Conservation (phyloP, 1,140 invertebrate species). For the Hylyphantes graminicola region DNA sequence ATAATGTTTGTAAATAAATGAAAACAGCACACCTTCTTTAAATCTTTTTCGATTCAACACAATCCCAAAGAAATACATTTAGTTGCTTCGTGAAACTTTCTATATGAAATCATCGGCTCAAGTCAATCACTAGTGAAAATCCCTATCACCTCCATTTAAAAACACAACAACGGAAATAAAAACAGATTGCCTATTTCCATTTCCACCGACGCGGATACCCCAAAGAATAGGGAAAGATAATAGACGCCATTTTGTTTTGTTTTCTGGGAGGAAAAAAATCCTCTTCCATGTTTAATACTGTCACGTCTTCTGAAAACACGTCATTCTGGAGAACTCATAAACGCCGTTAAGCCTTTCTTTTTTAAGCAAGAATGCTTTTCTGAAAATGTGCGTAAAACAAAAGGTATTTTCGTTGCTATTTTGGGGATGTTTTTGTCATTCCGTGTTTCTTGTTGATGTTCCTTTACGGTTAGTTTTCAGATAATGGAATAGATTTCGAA, state of each 20-base stretch:
- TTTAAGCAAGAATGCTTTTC: not conserved
- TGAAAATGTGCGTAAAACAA: constrained; percentile 38
- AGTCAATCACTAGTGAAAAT: not conserved
- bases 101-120: no score
- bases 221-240: constrained; percentile 16
- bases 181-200: constrained; percentile 33
- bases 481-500: constrained; percentile 34
- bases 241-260: constrained; percentile 25
- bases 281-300: constrained; percentile 17
- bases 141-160: not conserved
- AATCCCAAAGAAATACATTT: no score
- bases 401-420: constrained; percentile 27
- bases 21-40: no score
- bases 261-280: not conserved
- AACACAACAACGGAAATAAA: constrained; percentile 26
- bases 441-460: constrained; percentile 16
- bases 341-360: not conserved
- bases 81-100: no score
- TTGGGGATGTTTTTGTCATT: not conserved
- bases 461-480: constrained; percentile 37
- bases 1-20: no score
- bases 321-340: constrained; percentile 41
- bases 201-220: constrained; percentile 3
- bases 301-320: constrained; percentile 10
- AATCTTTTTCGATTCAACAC: no score